Evolutionary conservation across 2,797 vertebrate genomes (phyloP), one percentile per base, ranked within the genome.

Genomic region (Bradypus variegatus): DNA sequence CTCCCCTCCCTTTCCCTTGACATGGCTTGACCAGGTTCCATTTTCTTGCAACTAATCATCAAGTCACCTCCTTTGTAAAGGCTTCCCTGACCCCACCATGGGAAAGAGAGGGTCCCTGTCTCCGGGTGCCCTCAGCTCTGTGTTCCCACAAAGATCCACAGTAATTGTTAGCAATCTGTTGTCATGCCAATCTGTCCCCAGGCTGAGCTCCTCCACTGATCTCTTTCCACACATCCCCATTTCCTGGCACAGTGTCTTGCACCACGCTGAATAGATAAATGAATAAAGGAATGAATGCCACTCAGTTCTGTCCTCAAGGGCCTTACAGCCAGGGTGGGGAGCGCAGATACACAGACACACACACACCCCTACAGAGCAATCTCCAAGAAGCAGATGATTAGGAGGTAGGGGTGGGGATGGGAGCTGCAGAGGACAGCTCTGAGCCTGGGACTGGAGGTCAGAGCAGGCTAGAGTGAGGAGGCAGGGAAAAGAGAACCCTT

Each of bases 151-250:
- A 10, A 76, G 77, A 92, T 2, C 29, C 36, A 13, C 10, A 1
- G 3, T 36, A 29, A 7, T 16, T 1, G 0, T 21, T 4, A 31
- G 8, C 3, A 19, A n/a, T 9, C 58, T 58, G 60, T 60, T 23
- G 60, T 33, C 65, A 15, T 1, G 27, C 77, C 38, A 23, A 16
- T 33, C 33, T 38, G 27, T 6, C 60, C n/a, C 3, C 6, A 80
- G 25, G 45, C 25, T 19, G 73, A 60, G 73, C 13, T 73, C 25
- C 70, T n/a, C 45, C 38, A 16, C 23, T 27, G 13, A 1, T 55
- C 64, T 83, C 27, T 7, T 41, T n/a, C 83, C 25, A 29, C 33
- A 53, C 14, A 27, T 87, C 58, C 36, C 13, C 16, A 67, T 55
- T 78, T 90, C 27, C 64, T 33, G 36, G 55, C 38, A 48, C 3